Evolutionary conservation across 2,888 invertebrate genomes (phyloP).

Genomic region (Eretmocerus hayati): DNA sequence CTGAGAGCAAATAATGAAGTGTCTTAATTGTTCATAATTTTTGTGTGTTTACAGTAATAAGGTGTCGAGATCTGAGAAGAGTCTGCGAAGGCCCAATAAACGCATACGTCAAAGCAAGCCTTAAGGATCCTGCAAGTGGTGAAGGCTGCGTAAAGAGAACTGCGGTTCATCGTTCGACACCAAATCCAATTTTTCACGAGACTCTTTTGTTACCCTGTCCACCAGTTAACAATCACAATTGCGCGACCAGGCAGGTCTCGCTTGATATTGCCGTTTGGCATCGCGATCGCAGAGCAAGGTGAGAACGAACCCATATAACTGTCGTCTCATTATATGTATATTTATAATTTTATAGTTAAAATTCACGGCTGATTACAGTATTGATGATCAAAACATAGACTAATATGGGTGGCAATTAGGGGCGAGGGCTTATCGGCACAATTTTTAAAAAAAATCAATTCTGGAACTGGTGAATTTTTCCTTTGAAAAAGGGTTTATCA

Average conservation of each 20-base stretch:
- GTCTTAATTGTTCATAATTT: too few relatives aligned
- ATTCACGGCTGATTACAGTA: too few relatives aligned
- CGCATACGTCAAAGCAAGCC: slow-evolving; percentile 72
- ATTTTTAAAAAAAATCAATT: too few relatives aligned
- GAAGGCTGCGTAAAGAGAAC: slow-evolving; percentile 64
- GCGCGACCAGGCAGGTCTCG: slow-evolving; percentile 49
- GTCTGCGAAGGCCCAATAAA: slow-evolving; percentile 63
- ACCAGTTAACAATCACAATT: slow-evolving; percentile 47
- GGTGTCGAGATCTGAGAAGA: slow-evolving; percentile 67
- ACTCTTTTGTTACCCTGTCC: slow-evolving; percentile 63
- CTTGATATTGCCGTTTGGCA: slow-evolving; percentile 82
- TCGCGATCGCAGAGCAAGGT: slow-evolving; percentile 75
- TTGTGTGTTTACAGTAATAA: slow-evolving; percentile 55
- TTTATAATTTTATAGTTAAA: too few relatives aligned
- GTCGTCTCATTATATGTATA: too few relatives aligned
- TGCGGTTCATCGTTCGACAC: slow-evolving; percentile 71
- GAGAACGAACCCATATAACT: too few relatives aligned
- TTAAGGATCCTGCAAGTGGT: slow-evolving; percentile 42
- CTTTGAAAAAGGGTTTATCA: too few relatives aligned
- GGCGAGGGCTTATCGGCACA: too few relatives aligned
- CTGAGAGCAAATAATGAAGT: too few relatives aligned
- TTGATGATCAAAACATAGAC: too few relatives aligned
- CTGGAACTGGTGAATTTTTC: too few relatives aligned
- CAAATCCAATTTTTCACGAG: slow-evolving; percentile 73
- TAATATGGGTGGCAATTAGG: too few relatives aligned